phyloP scores from a whole-genome alignment of 2,888 invertebrate species.

The Drosophila trichaetosa region DNA sequence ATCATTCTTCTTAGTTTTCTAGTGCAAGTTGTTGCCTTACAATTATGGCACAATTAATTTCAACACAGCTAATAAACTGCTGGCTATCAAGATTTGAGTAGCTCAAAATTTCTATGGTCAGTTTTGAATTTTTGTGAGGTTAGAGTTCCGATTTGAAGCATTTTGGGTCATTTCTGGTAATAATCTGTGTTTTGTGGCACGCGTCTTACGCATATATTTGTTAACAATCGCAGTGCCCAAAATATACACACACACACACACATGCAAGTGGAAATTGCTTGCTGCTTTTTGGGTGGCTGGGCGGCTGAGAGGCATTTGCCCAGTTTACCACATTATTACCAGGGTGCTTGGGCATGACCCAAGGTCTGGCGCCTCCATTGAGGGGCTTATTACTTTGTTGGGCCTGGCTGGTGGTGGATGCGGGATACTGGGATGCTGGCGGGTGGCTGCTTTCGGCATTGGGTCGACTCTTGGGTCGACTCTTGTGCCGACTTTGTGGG shows the following conservation, averaged over 20 bases:
- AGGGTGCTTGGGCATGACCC: slow-evolving; percentile 75
- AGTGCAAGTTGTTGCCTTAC: background rate
- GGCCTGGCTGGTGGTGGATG: slow-evolving; percentile 9
- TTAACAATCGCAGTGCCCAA: slow-evolving; percentile 49
- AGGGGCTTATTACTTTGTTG: slow-evolving; percentile 73
- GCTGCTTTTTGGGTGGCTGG: slow-evolving; percentile 4
- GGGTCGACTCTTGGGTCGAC: slow-evolving; percentile 28
- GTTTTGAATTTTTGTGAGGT: slow-evolving; percentile 4
- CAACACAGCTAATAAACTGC: background rate
- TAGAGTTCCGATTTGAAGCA: background rate
- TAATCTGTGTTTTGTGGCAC: slow-evolving; percentile 38
- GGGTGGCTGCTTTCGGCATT: slow-evolving; percentile 12
- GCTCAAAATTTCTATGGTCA: background rate
- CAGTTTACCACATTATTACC: slow-evolving; percentile 76
- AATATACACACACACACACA: slow-evolving; percentile 8
- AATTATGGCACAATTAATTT: background rate
- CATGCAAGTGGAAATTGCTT: slow-evolving; percentile 8
- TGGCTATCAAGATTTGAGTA: background rate
- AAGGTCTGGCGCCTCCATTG: slow-evolving; percentile 73
- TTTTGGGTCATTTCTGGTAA: slow-evolving; percentile 14
- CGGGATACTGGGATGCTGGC: background rate
- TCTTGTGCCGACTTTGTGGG: slow-evolving; percentile 23
- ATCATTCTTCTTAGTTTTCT: background rate
- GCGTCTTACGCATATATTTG: slow-evolving; percentile 57
- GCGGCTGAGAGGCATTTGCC: slow-evolving; percentile 45